Evolutionary conservation across 1,140 invertebrate species (phyloP).

Genomic region (Leptinotarsa lineolata): DNA sequence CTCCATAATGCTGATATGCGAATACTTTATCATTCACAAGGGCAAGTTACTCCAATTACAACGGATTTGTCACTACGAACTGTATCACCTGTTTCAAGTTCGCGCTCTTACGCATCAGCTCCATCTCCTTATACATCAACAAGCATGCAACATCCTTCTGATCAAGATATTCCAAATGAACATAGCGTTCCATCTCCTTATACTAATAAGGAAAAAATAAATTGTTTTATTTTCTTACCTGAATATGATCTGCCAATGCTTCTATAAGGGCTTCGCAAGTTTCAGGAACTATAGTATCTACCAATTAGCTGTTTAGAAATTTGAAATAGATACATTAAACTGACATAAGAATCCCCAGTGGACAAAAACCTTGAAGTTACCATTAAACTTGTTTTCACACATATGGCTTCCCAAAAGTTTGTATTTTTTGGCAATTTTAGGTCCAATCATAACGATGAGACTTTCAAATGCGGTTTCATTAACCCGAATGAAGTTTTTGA

Average conservation of each 20-base stretch:
- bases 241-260: conserved; percentile 13
- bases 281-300: conserved; percentile 38
- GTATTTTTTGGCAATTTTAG: conserved; percentile 46
- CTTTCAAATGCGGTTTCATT: conserved; percentile 9
- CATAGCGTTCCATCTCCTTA: too few species aligned
- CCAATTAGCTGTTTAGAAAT: conserved; percentile 41
- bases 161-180: conserved; percentile 10
- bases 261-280: conserved; percentile 33
- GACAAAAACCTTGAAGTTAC: conserved; percentile 46
- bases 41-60: conserved; percentile 10
- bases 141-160: neutral
- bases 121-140: neutral
- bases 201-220: neutral
- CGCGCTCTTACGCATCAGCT: conserved; percentile 13
- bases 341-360: conserved; percentile 43
- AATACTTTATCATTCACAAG: conserved; percentile 10
- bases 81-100: conserved; percentile 15
- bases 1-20: conserved; percentile 32
- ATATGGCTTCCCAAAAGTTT: conserved; percentile 41
- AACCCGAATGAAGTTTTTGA: conserved; percentile 7
- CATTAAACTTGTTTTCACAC: conserved; percentile 38
- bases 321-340: conserved; percentile 40
- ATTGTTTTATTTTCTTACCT: conserved; percentile 12
- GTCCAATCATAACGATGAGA: conserved; percentile 30
- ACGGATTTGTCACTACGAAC: neutral